Evolutionary conservation across 2,797 vertebrate species (phyloP).

Genomic region (Thalassophryne amazonica): DNA sequence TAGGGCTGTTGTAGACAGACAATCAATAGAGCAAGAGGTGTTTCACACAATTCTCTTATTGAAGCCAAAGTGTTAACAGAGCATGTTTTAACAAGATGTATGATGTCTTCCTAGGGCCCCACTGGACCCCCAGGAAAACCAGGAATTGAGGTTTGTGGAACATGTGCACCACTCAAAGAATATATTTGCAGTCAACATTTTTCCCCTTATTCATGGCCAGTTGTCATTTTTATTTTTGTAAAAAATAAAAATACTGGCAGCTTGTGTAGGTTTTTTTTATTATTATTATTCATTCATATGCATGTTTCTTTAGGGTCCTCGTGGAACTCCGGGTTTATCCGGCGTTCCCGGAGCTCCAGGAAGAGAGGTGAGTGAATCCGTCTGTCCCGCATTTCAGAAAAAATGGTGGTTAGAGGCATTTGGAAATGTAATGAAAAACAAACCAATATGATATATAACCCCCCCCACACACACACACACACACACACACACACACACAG

Average conservation of each 20-base stretch:
- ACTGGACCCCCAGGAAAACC: slow-evolving; percentile 84
- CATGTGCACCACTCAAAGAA: slow-evolving; percentile 21
- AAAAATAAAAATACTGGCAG: no score
- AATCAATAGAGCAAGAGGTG: slow-evolving; percentile 72
- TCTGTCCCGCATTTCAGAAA: slow-evolving; percentile 19
- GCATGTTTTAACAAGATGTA: slow-evolving; percentile 71
- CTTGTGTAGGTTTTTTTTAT: no score
- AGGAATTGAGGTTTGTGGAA: slow-evolving; percentile 85
- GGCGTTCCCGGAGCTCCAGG: slow-evolving; percentile 82
- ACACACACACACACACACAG: slow-evolving; percentile 43
- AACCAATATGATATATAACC: slow-evolving; percentile 31
- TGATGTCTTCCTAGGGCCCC: slow-evolving; percentile 83
- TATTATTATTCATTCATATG: no score
- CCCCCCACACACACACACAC: slow-evolving; percentile 41
- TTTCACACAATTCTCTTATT: slow-evolving; percentile 67
- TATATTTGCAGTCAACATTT: slow-evolving; percentile 11
- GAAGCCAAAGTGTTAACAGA: slow-evolving; percentile 58
- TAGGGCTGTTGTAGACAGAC: slow-evolving; percentile 54
- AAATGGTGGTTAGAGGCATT: slow-evolving; percentile 29
- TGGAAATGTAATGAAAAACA: slow-evolving; percentile 30
- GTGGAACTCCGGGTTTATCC: slow-evolving; percentile 84
- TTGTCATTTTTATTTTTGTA: slow-evolving; percentile 1
- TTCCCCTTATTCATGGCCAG: not conserved
- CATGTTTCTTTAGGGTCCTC: slow-evolving; percentile 81
- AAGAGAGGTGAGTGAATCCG: slow-evolving; percentile 62